Percentiles rank a stretch among this genome's conserved stretches.
These are phyloP conservation scores for Petrolisthes manimaculis DNA, from an alignment of 2,888 invertebrate genomes.

Conservation along the genomic window DNA sequence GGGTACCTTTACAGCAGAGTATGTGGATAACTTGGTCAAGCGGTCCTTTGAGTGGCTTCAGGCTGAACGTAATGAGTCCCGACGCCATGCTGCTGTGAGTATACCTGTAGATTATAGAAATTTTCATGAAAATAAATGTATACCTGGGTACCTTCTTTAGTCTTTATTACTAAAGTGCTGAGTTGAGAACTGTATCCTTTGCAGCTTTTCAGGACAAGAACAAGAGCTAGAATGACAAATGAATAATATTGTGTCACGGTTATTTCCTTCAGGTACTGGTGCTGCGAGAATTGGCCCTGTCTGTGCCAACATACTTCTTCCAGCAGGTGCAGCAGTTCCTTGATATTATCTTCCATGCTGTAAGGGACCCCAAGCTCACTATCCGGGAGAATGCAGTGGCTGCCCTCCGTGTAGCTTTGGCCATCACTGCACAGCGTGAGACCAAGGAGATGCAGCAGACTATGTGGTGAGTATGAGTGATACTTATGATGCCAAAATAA, in stretches of 20 bases:
- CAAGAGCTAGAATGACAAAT: no score
- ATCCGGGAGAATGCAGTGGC: constrained; percentile 94
- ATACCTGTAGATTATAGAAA: background rate
- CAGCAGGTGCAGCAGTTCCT: constrained; percentile 85
- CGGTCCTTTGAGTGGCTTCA: constrained; percentile 95
- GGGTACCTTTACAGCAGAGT: constrained; percentile 74
- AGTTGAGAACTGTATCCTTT: no score
- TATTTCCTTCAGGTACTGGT: constrained; percentile 76
- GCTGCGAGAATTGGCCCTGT: constrained; percentile 91
- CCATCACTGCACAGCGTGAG: constrained; percentile 95
- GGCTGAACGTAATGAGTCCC: constrained; percentile 84
- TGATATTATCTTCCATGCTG: constrained; percentile 90
- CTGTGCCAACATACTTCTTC: constrained; percentile 97
- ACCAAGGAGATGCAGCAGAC: constrained; percentile 90
- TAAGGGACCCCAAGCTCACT: constrained; percentile 89
- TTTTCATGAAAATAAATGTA: no score
- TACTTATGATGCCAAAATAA: no score
- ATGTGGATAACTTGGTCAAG: constrained; percentile 98
- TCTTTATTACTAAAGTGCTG: no score
- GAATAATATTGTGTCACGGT: background rate
- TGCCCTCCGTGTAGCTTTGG: constrained; percentile 92
- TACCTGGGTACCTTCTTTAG: no score
- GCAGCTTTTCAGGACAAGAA: no score
- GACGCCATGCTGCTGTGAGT: constrained; percentile 85
- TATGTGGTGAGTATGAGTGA: constrained; percentile 77